A percentile compares a stretch with the other conserved stretches of the same genome.
Evolutionary conservation across 2,113 vertebrate species (phyloP).

Genomic region (Hiodon alosoides): DNA sequence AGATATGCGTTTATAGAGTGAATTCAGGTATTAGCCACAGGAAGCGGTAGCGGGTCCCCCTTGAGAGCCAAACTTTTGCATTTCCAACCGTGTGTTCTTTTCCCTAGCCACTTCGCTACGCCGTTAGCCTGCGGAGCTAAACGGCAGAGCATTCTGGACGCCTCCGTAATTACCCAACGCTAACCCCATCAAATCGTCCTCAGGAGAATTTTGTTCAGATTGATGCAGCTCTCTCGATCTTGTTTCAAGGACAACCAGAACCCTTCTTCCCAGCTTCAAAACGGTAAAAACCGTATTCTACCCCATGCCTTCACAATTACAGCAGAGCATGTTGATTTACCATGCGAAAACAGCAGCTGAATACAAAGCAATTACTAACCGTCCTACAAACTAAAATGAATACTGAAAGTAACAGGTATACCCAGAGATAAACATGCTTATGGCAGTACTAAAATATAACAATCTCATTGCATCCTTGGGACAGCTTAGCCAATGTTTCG

Average conservation of each 20-base stretch:
- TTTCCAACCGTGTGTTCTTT: too few relatives aligned
- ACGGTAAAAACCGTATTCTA: slow-evolving; percentile 17
- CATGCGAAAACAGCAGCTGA: background rate
- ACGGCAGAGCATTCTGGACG: too few relatives aligned
- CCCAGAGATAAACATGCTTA: too few relatives aligned
- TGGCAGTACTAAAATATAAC: background rate
- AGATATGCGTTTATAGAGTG: too few relatives aligned
- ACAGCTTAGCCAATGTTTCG: background rate
- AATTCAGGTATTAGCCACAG: too few relatives aligned
- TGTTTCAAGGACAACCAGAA: slow-evolving; percentile 30
- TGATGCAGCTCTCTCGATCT: background rate
- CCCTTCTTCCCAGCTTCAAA: slow-evolving; percentile 19
- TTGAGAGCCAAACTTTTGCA: too few relatives aligned
- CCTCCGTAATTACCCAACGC: too few relatives aligned
- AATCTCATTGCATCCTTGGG: background rate
- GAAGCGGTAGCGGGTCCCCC: too few relatives aligned
- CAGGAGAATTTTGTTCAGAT: slow-evolving; percentile 9
- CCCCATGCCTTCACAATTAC: slow-evolving; percentile 5
- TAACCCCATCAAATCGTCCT: slow-evolving; percentile 8
- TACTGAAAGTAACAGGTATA: too few relatives aligned
- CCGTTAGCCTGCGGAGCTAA: too few relatives aligned
- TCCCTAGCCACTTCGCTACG: too few relatives aligned
- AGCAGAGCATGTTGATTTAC: slow-evolving; percentile 14
- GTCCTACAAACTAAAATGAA: too few relatives aligned
- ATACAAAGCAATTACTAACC: background rate